Conservation (phyloP, 2,888 invertebrate genomes). For the Parasteatoda lunata region DNA sequence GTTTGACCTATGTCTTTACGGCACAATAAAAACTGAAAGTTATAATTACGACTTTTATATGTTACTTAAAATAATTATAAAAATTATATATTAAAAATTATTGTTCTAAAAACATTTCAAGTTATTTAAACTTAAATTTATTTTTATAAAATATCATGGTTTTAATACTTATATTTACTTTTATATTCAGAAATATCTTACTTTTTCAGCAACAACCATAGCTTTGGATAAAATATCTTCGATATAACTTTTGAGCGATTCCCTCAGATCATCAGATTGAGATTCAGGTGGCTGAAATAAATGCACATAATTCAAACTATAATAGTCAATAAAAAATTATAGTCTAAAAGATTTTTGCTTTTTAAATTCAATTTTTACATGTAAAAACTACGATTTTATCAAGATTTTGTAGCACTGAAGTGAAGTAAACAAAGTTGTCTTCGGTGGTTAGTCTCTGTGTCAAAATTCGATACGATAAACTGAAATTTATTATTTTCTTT, state of each 20-base stretch:
- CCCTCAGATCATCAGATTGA: conserved; percentile 28
- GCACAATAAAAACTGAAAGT: not conserved
- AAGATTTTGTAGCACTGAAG: no score
- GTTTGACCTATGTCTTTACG: not conserved
- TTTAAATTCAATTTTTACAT: no score
- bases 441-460: no score
- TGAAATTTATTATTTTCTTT: no score
- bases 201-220: conserved; percentile 58
- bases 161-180: not conserved
- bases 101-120: not conserved
- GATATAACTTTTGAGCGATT: conserved; percentile 28
- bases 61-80: not conserved
- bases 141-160: not conserved
- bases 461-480: no score
- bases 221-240: conserved; percentile 48
- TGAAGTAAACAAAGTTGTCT: no score
- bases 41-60: not conserved
- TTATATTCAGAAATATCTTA: not conserved
- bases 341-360: no score
- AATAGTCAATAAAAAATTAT: no score
- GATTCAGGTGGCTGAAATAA: conserved; percentile 12
- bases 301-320: no score
- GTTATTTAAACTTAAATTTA: not conserved
- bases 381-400: no score
- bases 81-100: not conserved